Percentiles rank a stretch among this genome's conserved stretches.
phyloP scores from a whole-genome alignment of 2,113 vertebrate genomes.

The Meriones unguiculatus region DNA sequence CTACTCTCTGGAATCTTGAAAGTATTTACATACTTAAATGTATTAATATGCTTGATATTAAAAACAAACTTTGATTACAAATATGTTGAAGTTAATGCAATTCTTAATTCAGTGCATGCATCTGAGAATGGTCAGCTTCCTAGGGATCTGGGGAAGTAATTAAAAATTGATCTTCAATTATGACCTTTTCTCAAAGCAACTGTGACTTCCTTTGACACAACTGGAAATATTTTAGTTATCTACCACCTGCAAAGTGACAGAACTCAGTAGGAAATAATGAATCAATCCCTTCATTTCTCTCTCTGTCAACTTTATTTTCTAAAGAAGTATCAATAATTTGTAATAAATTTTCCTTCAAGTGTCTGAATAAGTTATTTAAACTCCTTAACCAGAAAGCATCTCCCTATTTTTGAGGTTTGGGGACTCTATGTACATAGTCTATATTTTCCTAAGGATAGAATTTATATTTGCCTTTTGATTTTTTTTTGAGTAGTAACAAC shows the following conservation, averaged over 20 bases:
- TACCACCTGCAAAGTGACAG: not conserved
- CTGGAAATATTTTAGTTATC: slow-evolving; percentile 50
- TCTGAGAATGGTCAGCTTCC: not conserved
- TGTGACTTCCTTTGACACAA: slow-evolving; percentile 38
- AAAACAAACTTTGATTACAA: not conserved
- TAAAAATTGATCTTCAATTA: slow-evolving; percentile 34
- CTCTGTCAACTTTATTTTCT: not conserved
- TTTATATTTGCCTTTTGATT: not conserved
- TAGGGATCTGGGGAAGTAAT: not conserved
- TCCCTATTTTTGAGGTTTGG: not conserved
- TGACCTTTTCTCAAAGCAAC: not conserved
- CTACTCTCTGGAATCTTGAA: not conserved
- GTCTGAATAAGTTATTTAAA: not conserved
- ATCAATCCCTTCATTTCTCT: not conserved
- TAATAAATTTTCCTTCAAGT: not conserved
- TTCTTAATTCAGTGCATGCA: not conserved
- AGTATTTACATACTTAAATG: not conserved
- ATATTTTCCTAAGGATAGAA: not conserved
- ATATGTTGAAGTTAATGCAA: not conserved
- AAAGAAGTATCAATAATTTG: not conserved
- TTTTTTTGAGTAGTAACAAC: not conserved
- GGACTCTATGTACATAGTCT: not conserved
- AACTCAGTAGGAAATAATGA: slow-evolving; percentile 16
- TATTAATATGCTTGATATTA: not conserved
- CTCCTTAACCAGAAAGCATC: not conserved